These are phyloP conservation scores for Diarsia brunnea DNA, from an alignment of 2,888 invertebrate species.

Conservation along the genomic window DNA sequence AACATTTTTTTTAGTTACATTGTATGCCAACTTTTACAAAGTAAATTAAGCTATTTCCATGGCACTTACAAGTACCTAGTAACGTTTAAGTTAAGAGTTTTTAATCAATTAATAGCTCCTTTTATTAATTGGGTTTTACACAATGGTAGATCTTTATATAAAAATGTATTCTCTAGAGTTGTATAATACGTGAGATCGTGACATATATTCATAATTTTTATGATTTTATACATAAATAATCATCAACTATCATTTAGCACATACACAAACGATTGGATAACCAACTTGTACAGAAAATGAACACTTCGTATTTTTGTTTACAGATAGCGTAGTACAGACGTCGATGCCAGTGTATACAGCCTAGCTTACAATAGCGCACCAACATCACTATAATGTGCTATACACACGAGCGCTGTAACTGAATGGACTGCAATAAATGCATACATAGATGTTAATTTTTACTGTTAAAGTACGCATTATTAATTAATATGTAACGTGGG, in stretches of 20 bases:
- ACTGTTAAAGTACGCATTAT: conserved; percentile 83
- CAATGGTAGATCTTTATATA: not conserved
- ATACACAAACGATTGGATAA: not conserved
- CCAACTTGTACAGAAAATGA: conserved; percentile 8
- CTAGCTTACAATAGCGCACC: conserved; percentile 84
- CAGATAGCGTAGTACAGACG: conserved; percentile 80
- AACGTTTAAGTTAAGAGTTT: too few species aligned
- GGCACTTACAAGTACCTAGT: too few species aligned
- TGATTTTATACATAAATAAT: not conserved
- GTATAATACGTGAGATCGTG: too few species aligned
- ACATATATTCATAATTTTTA: too few species aligned
- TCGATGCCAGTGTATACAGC: conserved; percentile 83
- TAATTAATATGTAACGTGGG: conserved; percentile 79
- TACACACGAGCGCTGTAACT: conserved; percentile 78
- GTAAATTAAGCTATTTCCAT: too few species aligned
- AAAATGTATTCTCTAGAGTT: too few species aligned
- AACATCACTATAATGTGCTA: conserved; percentile 77
- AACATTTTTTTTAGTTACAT: too few species aligned
- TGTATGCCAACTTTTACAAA: too few species aligned
- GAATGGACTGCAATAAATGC: conserved; percentile 83
- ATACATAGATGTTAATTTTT: conserved; percentile 84
- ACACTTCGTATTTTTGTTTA: conserved; percentile 62
- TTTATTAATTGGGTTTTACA: not conserved
- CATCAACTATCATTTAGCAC: not conserved
- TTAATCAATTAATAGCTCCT: too few species aligned